phyloP scores from a whole-genome alignment of 1,140 invertebrate genomes.

The Araneus ventricosus region DNA sequence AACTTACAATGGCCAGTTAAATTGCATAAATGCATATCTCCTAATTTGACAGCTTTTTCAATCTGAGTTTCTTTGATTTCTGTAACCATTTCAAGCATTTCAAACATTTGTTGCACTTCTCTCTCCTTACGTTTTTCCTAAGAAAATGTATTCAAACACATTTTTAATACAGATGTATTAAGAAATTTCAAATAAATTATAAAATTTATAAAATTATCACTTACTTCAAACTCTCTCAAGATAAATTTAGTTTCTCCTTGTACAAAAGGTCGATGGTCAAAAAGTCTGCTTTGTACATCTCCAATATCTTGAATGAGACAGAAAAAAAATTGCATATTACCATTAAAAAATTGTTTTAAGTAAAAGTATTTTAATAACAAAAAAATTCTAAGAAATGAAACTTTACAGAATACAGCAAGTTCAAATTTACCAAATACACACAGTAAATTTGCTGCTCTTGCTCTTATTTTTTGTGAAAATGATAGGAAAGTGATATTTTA shows the following conservation, averaged over 20 bases:
- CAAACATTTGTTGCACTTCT: constrained; percentile 89
- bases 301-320: constrained; percentile 84
- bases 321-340: background rate
- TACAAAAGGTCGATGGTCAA: constrained; percentile 91
- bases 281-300: constrained; percentile 89
- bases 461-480: too few species aligned
- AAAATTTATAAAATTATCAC: background rate
- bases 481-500: too few species aligned
- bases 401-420: too few species aligned
- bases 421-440: too few species aligned
- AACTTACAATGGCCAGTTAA: constrained; percentile 83
- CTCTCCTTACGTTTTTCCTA: constrained; percentile 88
- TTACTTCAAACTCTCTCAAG: constrained; percentile 90
- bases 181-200: background rate
- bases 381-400: too few species aligned
- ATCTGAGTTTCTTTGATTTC: constrained; percentile 88
- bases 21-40: constrained; percentile 84
- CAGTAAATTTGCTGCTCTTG: too few species aligned
- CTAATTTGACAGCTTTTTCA: constrained; percentile 83
- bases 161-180: background rate
- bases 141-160: background rate
- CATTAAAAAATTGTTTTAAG: too few species aligned
- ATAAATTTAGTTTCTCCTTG: constrained; percentile 91
- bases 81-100: constrained; percentile 87
- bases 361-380: too few species aligned